A percentile compares a stretch with the other conserved stretches of the same genome.
phyloP scores from a whole-genome alignment of 2,888 invertebrate genomes.

The Ormyrus rosae region DNA sequence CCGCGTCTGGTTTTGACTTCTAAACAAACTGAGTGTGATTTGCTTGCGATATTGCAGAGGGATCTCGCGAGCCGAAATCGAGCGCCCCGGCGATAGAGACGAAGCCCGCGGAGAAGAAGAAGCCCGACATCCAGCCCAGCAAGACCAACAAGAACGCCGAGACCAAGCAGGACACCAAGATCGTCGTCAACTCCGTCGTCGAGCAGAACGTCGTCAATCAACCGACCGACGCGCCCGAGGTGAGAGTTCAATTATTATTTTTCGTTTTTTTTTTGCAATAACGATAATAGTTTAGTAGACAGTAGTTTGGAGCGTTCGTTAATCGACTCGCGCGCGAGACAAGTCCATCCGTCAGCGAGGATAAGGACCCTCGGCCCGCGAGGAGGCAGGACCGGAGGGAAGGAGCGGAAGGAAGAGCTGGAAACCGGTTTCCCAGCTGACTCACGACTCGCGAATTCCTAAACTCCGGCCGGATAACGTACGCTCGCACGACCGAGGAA shows the following conservation, averaged over 20 bases:
- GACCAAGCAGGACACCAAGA: constrained; percentile 69
- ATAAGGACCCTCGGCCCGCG: background rate
- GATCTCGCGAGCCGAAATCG: constrained; percentile 59
- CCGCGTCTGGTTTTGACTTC: background rate
- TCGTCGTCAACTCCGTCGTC: constrained; percentile 70
- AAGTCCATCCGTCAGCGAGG: background rate
- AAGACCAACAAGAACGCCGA: constrained; percentile 69
- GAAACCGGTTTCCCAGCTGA: constrained; percentile 33
- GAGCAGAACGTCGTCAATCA: constrained; percentile 65
- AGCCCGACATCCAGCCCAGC: constrained; percentile 70
- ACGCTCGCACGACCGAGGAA: background rate
- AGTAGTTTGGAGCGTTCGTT: background rate
- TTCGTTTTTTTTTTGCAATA: no score
- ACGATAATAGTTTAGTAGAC: no score
- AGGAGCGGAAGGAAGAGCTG: constrained; percentile 13
- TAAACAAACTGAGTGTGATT: background rate
- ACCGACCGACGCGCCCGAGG: constrained; percentile 60
- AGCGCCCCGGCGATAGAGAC: constrained; percentile 68
- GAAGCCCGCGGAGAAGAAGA: constrained; percentile 69
- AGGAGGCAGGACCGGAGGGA: background rate
- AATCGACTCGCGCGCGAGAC: background rate
- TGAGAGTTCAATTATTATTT: constrained; percentile 41
- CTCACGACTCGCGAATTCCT: background rate
- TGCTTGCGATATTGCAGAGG: constrained; percentile 54
- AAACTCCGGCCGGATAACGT: background rate